Conservation (phyloP, 2,888 invertebrate genomes). For the Julus scandinavius region DNA sequence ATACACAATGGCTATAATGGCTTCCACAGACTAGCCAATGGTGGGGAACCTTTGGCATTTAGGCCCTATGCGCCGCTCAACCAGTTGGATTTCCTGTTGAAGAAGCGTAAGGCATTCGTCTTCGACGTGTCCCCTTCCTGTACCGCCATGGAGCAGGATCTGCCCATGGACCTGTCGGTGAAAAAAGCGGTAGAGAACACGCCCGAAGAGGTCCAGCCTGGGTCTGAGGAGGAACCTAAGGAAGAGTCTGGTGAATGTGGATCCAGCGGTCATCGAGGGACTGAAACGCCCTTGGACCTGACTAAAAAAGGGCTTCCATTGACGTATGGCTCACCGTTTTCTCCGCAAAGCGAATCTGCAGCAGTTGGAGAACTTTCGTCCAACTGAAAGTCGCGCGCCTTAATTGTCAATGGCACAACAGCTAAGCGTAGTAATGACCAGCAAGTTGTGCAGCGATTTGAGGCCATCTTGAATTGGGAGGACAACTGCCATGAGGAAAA, state of each 20-base stretch:
- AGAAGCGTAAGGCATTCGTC: slow-evolving; percentile 55
- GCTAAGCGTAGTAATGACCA: not conserved
- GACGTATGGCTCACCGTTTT: slow-evolving; percentile 1
- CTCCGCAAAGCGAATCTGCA: not conserved
- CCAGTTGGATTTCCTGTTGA: slow-evolving; percentile 55
- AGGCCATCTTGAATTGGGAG: slow-evolving; percentile 8
- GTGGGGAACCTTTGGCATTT: slow-evolving; percentile 50
- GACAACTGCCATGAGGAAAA: not conserved
- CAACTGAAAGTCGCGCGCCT: not conserved
- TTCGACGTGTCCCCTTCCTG: slow-evolving; percentile 44
- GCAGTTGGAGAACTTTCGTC: slow-evolving; percentile 1
- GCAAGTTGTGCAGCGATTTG: not conserved
- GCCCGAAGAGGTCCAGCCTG: not conserved
- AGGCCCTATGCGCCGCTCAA: slow-evolving; percentile 52
- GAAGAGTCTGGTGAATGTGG: slow-evolving; percentile 42
- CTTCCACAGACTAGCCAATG: slow-evolving; percentile 48
- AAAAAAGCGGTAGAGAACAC: slow-evolving; percentile 47
- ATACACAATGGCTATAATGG: slow-evolving; percentile 51
- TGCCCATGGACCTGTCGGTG: slow-evolving; percentile 62
- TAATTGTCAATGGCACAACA: not conserved
- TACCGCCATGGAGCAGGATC: slow-evolving; percentile 61
- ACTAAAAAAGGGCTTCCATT: slow-evolving; percentile 50
- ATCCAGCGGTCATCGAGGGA: slow-evolving; percentile 37
- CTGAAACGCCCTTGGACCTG: slow-evolving; percentile 50
- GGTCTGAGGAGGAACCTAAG: not conserved